Conservation (phyloP, 2,888 invertebrate genomes). For the Cactoblastis cactorum region DNA sequence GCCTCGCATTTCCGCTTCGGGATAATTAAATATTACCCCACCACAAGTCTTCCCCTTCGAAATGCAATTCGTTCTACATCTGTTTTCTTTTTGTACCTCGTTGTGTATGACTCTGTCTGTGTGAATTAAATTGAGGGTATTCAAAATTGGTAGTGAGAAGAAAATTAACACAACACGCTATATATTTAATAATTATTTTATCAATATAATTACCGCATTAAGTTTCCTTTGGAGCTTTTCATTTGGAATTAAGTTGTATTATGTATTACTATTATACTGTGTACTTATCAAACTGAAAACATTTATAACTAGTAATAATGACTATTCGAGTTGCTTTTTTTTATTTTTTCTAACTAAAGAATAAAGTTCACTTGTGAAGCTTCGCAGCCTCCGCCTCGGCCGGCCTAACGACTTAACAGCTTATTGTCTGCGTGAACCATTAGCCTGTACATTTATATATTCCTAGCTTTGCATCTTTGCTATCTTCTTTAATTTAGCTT, state of each 20-base stretch:
- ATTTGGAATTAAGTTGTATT: too few species aligned
- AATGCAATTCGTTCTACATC: constrained; percentile 52
- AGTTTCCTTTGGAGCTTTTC: too few species aligned
- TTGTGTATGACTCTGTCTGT: constrained; percentile 13
- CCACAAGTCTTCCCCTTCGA: constrained; percentile 59
- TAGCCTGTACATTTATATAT: constrained; percentile 30
- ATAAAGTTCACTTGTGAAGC: constrained; percentile 28
- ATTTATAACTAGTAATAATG: not conserved
- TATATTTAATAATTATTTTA: too few species aligned
- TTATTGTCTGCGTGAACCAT: constrained; percentile 40
- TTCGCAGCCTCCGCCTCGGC: constrained; percentile 19
- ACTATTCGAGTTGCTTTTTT: too few species aligned
- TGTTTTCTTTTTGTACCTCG: constrained; percentile 22
- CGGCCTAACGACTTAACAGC: constrained; percentile 37
- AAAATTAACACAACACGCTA: too few species aligned
- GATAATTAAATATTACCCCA: constrained; percentile 77
- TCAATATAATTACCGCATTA: too few species aligned
- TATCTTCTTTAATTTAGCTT: constrained; percentile 12
- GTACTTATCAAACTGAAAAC: too few species aligned
- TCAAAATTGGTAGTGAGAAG: too few species aligned
- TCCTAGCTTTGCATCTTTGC: not conserved
- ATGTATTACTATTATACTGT: too few species aligned
- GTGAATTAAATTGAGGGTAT: not conserved
- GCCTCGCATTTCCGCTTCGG: constrained; percentile 71
- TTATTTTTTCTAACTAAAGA: too few species aligned